phyloP scores from a whole-genome alignment of 2,797 vertebrate species.

The Macropus fuliginosus region DNA sequence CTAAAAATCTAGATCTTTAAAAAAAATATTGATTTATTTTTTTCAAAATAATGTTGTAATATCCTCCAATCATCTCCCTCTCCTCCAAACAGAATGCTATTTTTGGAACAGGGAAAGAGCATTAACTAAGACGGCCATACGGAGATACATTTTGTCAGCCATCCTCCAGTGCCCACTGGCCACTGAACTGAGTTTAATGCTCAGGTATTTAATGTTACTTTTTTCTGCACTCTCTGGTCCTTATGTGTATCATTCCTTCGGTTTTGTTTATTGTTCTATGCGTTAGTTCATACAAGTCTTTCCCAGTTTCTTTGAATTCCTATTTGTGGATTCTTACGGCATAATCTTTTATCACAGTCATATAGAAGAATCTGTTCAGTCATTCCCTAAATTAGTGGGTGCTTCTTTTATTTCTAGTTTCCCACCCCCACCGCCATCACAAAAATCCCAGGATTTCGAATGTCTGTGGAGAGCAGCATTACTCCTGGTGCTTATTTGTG shows the following conservation, averaged over 20 bases:
- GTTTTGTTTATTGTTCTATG: neutral
- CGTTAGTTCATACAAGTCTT: neutral
- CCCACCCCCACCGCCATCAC: neutral
- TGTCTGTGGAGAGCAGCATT: neutral
- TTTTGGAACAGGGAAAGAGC: neutral
- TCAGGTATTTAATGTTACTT: neutral
- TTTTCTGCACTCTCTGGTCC: neutral
- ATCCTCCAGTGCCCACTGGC: neutral
- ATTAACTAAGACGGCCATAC: neutral
- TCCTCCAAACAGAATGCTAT: neutral
- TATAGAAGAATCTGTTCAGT: neutral
- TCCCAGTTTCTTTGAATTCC: neutral
- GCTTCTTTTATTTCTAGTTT: neutral
- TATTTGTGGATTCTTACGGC: neutral
- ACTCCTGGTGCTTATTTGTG: neutral
- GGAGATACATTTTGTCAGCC: neutral
- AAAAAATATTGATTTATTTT: neutral
- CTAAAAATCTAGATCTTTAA: neutral
- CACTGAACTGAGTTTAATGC: neutral
- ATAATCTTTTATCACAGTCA: neutral
- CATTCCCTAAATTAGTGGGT: neutral
- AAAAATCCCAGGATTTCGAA: neutral
- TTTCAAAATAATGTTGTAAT: neutral
- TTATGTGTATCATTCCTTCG: neutral
- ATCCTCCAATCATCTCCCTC: neutral